Base-by-base conservation (phyloP, 2,888 invertebrate genomes). In the Ochropleura leucogaster region DNA sequence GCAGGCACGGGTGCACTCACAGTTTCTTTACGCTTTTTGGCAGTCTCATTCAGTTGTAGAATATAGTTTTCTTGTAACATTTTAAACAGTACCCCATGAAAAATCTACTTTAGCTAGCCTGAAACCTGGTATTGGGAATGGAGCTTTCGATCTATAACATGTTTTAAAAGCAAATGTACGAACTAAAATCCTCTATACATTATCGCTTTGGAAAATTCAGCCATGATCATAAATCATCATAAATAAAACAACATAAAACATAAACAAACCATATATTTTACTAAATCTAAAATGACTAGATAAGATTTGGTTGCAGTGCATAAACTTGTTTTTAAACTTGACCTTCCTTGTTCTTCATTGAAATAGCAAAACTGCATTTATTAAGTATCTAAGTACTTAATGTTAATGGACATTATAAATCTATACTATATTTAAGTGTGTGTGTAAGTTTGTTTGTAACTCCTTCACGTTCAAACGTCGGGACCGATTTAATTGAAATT, bases 211-310 rank as follows among this genome's bases (percentile, higher is more conserved):
- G 10, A 14, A 68, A 42, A 49, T 49, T 0, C 4, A n/a, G 7
- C 3, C 14, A 4, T 7, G 7, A 18, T 20, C 0, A 0, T n/a
- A 14, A n/a, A 6, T 1, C 5, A 20, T 44, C 30, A 47, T 12
- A 62, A 80, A 68, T 80, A 57, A 81, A 82, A 82, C 79, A 2
- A 51, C 46, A 51, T 8, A 14, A 47, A 62, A 62, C 44, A 53
- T 16, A 20, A 66, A 77, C 12, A 62, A 76, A 66, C 14, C 0
- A 76, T 10, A 51, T 82, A 78, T 82, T 70, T 64, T 78, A 9
- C 0, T 51, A 16, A 57, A 57, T 71, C 60, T 74, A 75, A 53
- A 57, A 75, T 72, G 79, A 87, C 84, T 82, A 80, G 83, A 72
- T 66, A 72, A 53, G 49, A 75, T 78, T 75, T 59, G 65, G 69